A percentile compares a stretch with the other conserved stretches of the same genome.
These are phyloP conservation scores for Drosophila neutralis DNA, from an alignment of 2,888 invertebrate species.

Conservation along the genomic window DNA sequence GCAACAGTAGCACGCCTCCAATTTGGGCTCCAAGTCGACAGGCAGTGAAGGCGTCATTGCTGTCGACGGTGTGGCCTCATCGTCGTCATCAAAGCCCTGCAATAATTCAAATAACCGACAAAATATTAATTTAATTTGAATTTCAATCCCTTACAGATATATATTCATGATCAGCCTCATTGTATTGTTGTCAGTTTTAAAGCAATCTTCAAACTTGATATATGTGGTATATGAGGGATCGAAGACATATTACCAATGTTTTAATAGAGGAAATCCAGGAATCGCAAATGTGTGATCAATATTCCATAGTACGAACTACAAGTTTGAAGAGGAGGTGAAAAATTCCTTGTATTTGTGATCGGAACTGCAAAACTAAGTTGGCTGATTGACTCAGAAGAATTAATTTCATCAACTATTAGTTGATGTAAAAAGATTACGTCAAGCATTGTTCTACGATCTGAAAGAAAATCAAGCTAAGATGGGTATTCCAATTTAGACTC, in stretches of 20 bases:
- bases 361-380: not conserved
- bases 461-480: not conserved
- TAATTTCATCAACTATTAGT: not conserved
- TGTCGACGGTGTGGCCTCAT: constrained; percentile 87
- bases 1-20: constrained; percentile 78
- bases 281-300: not conserved
- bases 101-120: not conserved
- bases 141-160: not conserved
- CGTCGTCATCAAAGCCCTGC: constrained; percentile 85
- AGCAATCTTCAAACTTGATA: not conserved
- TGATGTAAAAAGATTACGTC: not conserved
- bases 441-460: not conserved
- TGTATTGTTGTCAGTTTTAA: not conserved
- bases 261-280: not conserved
- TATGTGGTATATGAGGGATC: not conserved
- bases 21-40: constrained; percentile 58
- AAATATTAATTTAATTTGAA: not conserved
- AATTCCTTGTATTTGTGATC: not conserved
- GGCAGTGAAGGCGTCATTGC: constrained; percentile 85
- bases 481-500: not conserved
- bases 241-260: not conserved
- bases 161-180: not conserved
- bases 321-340: not conserved
- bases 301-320: too few species aligned
- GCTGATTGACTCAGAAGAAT: not conserved